phyloP scores from a whole-genome alignment of 2,113 vertebrate species.

The Pygoscelis antarcticus region DNA sequence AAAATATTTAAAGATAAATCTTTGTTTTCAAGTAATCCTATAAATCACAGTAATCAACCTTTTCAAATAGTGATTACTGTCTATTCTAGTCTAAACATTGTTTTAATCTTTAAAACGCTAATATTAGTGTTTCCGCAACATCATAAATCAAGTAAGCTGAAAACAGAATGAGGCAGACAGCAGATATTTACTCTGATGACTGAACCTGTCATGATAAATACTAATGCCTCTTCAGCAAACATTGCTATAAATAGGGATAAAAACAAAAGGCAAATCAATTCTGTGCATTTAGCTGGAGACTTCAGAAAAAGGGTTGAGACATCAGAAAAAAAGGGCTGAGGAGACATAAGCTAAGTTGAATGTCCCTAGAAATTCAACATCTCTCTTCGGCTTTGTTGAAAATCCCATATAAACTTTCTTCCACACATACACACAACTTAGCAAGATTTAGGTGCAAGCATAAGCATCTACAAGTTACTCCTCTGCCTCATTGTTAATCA shows the following conservation, averaged over 20 bases:
- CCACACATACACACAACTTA: accelerated
- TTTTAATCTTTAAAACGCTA: conserved; percentile 59
- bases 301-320: not conserved
- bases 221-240: conserved; percentile 14
- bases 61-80: conserved; percentile 47
- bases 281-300: not conserved
- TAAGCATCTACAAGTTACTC: not conserved
- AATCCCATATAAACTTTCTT: not conserved
- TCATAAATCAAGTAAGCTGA: conserved; percentile 48
- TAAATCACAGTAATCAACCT: conserved; percentile 53
- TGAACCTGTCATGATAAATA: conserved; percentile 21
- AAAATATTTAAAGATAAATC: conserved; percentile 39
- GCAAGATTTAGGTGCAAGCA: not conserved
- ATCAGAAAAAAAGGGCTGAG: not conserved
- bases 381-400: not conserved
- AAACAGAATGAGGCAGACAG: not conserved
- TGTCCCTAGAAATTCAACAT: not conserved
- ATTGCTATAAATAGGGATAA: not conserved
- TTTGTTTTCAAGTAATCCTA: conserved; percentile 32
- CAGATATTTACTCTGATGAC: conserved; percentile 26
- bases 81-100: conserved; percentile 34
- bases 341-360: not conserved
- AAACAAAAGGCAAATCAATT: conserved; percentile 8
- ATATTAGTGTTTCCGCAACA: conserved; percentile 2
- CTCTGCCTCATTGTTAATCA: not conserved